Percentiles rank a stretch among this genome's conserved stretches.
phyloP scores from a whole-genome alignment of 2,888 invertebrate genomes.

The Lobophora halterata region DNA sequence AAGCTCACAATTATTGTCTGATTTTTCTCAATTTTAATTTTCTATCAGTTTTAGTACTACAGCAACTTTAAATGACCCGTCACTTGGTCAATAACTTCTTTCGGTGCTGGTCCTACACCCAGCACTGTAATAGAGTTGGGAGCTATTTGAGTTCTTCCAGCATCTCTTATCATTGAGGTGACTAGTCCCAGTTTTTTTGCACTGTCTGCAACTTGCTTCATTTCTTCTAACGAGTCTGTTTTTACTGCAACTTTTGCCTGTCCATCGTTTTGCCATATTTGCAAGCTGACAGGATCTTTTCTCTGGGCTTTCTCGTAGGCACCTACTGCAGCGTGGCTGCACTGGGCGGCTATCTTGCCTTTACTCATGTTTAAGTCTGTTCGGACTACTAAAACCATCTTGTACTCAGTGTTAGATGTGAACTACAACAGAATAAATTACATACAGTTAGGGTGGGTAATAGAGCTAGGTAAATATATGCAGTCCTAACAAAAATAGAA shows the following conservation, averaged over 20 bases:
- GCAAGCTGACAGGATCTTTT: conserved; percentile 81
- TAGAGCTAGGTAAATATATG: too few relatives aligned
- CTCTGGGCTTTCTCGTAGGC: conserved; percentile 87
- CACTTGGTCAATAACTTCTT: conserved; percentile 87
- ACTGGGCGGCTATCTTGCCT: conserved; percentile 96
- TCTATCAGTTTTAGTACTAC: conserved; percentile 58
- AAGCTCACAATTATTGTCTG: too few relatives aligned
- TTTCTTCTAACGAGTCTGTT: conserved; percentile 87
- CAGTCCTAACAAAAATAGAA: too few relatives aligned
- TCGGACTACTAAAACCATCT: conserved; percentile 92
- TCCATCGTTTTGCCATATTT: conserved; percentile 83
- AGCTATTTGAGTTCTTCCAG: conserved; percentile 95
- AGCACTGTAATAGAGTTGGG: conserved; percentile 94
- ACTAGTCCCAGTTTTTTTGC: conserved; percentile 87
- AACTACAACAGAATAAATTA: conserved; percentile 59
- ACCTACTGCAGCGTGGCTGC: conserved; percentile 95
- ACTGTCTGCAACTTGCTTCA: conserved; percentile 84
- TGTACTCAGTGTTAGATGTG: conserved; percentile 81
- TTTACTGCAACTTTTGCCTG: conserved; percentile 94
- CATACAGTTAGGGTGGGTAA: not conserved
- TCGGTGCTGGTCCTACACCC: conserved; percentile 95
- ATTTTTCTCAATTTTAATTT: not conserved
- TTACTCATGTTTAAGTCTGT: conserved; percentile 97
- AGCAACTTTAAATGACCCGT: conserved; percentile 94
- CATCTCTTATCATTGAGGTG: conserved; percentile 90